Evolutionary conservation across 2,797 vertebrate species (phyloP), one percentile per base, ranked within the genome.

Genomic region (Lithobates pipiens): DNA sequence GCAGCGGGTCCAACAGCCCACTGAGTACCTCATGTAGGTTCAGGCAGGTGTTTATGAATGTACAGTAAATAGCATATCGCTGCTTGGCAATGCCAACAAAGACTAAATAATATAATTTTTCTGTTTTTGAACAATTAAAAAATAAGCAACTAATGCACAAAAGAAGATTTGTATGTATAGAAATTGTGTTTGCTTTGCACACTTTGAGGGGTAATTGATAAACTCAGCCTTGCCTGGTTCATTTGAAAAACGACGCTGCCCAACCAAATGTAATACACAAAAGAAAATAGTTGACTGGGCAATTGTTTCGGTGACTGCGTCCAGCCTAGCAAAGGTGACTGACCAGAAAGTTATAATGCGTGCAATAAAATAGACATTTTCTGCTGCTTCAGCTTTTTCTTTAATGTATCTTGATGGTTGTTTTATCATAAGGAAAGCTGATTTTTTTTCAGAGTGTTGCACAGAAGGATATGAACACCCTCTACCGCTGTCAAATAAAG

Each of bases 251-350:
- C 21, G 18, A 39, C 34, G 21, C 36, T 71, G 34, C 69, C 36
- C 32, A 42, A 23, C 72, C 39, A 63, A 36, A 63, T 54, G 21
- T 77, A 63, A 65, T 78, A 78, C 39, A 42, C 11, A 16, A 29
- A 25, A 16, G 21, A 78, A 68, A 78, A 11, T 29, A 78, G 61
- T 42, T 42, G 23, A 78, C 21, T 78, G 76, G 36, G 61, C 57
- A 65, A 78, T 42, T 78, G 76, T 78, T 44, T 78, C 76, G 57
- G 61, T 78, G 57, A 34, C 36, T 78, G 76, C 21, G 32, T 32
- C 57, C 57, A 34, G 18, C 13, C 29, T 36, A 63, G 29, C 23
- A 61, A 77, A 77, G 54, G 76, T 77, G 76, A 77, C 76, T 54
- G 76, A 44, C 57, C 76, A 78, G 18, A 15, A 5, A 74, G 13